phyloP scores from a whole-genome alignment of 2,888 invertebrate genomes.

The Heteromyza rotundicornis region DNA sequence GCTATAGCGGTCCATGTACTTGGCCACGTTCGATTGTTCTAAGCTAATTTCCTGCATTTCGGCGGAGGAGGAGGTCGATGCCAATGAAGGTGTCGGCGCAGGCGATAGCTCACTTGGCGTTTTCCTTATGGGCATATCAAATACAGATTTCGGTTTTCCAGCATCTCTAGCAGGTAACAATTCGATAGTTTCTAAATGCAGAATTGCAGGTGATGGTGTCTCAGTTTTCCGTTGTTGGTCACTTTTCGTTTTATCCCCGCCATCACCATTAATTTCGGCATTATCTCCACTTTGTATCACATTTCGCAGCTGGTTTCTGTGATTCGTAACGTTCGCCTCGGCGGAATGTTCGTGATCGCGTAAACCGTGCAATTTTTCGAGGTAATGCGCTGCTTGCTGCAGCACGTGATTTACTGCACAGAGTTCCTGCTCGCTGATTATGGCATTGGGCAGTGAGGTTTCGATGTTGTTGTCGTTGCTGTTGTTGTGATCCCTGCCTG shows the following conservation, averaged over 20 bases:
- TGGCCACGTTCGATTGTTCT: slow-evolving; percentile 45
- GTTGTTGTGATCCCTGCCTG: slow-evolving; percentile 18
- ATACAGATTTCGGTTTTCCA: background rate
- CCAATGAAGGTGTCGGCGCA: slow-evolving; percentile 25
- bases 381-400: slow-evolving; percentile 54
- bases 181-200: background rate
- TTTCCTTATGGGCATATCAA: background rate
- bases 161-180: background rate
- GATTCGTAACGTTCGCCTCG: background rate
- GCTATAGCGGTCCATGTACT: slow-evolving; percentile 58
- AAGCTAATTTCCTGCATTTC: slow-evolving; percentile 49
- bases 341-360: slow-evolving; percentile 27
- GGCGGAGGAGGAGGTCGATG: slow-evolving; percentile 35
- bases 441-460: slow-evolving; percentile 8
- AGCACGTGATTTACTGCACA: slow-evolving; percentile 51
- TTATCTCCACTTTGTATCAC: background rate
- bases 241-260: background rate
- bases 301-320: too few relatives aligned
- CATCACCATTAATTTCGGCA: background rate
- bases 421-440: slow-evolving; percentile 26
- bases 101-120: background rate
- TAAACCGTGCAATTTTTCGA: slow-evolving; percentile 55
- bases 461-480: slow-evolving; percentile 13
- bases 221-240: background rate
- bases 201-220: background rate